These are phyloP conservation scores for Pasiphila rectangulata DNA, from an alignment of 2,888 invertebrate genomes.

Conservation along the genomic window DNA sequence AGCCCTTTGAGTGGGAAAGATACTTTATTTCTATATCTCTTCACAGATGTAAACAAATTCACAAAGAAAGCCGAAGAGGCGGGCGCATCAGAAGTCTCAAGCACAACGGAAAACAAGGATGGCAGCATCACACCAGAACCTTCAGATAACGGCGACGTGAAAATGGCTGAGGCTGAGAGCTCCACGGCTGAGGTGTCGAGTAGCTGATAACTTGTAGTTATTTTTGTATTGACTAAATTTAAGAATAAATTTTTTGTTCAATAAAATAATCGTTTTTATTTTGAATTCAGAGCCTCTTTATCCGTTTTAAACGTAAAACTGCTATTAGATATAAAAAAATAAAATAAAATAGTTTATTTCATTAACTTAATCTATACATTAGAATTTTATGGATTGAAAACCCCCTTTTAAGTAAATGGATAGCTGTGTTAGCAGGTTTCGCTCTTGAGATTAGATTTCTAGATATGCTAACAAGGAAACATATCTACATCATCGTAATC, in stretches of 20 bases:
- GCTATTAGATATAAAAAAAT: no score
- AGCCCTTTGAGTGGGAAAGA: no score
- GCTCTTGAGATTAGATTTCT: no score
- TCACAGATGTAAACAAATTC: conserved; percentile 86
- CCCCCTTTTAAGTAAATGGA: no score
- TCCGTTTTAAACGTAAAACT: no score
- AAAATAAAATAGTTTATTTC: no score
- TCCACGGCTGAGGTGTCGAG: conserved; percentile 20
- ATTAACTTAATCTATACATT: no score
- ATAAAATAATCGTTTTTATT: not conserved
- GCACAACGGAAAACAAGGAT: conserved; percentile 25
- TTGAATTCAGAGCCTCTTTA: no score
- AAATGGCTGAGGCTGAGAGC: conserved; percentile 6
- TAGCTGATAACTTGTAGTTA: conserved; percentile 22
- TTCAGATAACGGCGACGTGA: conserved; percentile 12
- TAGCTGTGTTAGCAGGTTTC: no score
- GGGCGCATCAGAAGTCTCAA: conserved; percentile 55
- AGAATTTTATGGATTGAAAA: no score
- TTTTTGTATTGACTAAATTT: conserved; percentile 24
- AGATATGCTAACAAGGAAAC: no score
- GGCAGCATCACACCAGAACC: not conserved
- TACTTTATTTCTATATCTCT: conserved; percentile 10
- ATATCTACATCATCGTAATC: no score
- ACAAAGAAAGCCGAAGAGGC: conserved; percentile 78
- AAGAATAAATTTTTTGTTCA: not conserved